phyloP scores from a whole-genome alignment of 1,140 invertebrate genomes.

The Leptinotarsa lineolata region DNA sequence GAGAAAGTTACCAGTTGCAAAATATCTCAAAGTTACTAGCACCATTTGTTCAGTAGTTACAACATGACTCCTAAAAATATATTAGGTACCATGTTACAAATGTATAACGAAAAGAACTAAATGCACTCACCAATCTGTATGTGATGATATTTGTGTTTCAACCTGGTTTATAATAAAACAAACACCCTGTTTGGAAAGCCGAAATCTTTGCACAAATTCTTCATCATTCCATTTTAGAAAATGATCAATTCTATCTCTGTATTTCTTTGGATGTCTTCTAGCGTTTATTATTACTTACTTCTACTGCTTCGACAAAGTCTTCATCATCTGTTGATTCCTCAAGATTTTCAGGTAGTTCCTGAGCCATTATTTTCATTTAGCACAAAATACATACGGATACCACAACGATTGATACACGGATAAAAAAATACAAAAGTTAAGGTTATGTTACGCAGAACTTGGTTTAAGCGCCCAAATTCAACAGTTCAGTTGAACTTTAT shows the following conservation, averaged over 20 bases:
- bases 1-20: conserved; percentile 26
- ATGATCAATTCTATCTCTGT: conserved; percentile 16
- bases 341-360: not conserved
- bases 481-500: not conserved
- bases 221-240: conserved; percentile 15
- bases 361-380: conserved; percentile 1
- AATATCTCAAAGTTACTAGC: conserved; percentile 24
- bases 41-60: conserved; percentile 19
- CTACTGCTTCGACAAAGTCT: conserved; percentile 7
- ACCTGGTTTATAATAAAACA: conserved; percentile 5
- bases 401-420: not conserved
- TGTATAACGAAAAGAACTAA: not conserved
- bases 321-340: not conserved
- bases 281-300: not conserved
- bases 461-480: not conserved
- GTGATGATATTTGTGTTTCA: not conserved
- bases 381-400: not conserved
- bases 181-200: conserved; percentile 7
- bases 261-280: conserved; percentile 6
- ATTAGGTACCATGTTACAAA: not conserved
- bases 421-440: conserved; percentile 3
- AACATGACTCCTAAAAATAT: conserved; percentile 28
- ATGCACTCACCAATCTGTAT: not conserved
- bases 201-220: conserved; percentile 7
- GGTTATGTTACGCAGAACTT: not conserved